Evolutionary conservation across 2,888 invertebrate genomes (phyloP).

Genomic region (Meliscaeva auricollis): DNA sequence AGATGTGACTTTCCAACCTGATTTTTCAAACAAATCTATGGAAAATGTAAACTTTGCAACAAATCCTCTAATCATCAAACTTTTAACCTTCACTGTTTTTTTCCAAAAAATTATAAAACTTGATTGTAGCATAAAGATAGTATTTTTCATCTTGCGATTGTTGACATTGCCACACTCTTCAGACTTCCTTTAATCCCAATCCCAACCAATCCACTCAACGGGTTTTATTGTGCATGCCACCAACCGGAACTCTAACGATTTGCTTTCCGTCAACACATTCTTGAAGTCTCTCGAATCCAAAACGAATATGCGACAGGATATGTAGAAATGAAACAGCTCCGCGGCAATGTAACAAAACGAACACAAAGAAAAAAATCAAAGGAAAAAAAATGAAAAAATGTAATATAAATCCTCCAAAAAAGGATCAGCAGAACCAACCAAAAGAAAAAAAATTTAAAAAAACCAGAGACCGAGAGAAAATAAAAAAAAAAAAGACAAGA

Average conservation of each 20-base stretch:
- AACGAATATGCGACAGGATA: slow-evolving; percentile 52
- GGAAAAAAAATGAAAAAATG: slow-evolving; percentile 6
- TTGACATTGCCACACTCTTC: slow-evolving; percentile 33
- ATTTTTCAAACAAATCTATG: too few species aligned
- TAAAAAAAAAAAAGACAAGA: slow-evolving; percentile 52
- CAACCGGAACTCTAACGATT: slow-evolving; percentile 23
- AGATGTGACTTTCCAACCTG: too few species aligned
- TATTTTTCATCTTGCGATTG: slow-evolving; percentile 11
- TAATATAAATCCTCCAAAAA: slow-evolving; percentile 56
- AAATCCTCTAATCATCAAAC: neutral
- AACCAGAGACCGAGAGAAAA: slow-evolving; percentile 11
- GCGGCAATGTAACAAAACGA: slow-evolving; percentile 1
- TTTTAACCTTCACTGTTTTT: neutral
- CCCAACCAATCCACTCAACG: slow-evolving; percentile 13
- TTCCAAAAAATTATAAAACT: neutral
- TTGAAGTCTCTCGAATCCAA: slow-evolving; percentile 40
- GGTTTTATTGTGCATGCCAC: slow-evolving; percentile 13
- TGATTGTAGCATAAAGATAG: too few species aligned
- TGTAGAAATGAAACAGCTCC: slow-evolving; percentile 37
- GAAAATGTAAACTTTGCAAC: too few species aligned
- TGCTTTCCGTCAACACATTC: slow-evolving; percentile 36
- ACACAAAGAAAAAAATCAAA: slow-evolving; percentile 28
- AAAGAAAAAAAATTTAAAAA: slow-evolving; percentile 37
- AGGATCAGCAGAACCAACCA: slow-evolving; percentile 20
- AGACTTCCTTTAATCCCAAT: neutral